phyloP scores from a whole-genome alignment of 2,113 vertebrate genomes.

The Cygnus buccinator region DNA sequence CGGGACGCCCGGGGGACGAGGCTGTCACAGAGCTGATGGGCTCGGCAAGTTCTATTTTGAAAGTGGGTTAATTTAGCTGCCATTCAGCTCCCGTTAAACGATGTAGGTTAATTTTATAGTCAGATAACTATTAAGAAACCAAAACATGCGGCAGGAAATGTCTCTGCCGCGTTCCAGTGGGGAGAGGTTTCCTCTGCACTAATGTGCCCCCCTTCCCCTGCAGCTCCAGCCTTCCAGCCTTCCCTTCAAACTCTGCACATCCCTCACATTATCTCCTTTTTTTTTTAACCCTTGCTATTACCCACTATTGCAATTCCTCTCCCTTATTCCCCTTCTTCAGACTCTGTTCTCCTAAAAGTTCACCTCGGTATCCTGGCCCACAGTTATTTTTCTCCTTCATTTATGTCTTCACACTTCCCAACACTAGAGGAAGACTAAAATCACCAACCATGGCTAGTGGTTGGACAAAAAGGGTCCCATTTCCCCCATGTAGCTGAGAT shows the following conservation, averaged over 20 bases:
- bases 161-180: neutral
- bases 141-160: conserved; percentile 61
- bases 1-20: conserved; percentile 23
- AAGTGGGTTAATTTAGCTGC: conserved; percentile 71
- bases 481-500: neutral
- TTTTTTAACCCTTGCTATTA: conserved; percentile 18
- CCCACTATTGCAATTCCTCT: neutral
- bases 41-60: conserved; percentile 60
- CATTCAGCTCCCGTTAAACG: conserved; percentile 42
- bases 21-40: conserved; percentile 23
- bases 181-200: conserved; percentile 13
- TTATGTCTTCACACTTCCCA: neutral
- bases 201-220: conserved; percentile 25
- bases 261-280: neutral
- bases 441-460: fast-evolving
- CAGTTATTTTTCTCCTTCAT: neutral
- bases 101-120: conserved; percentile 64
- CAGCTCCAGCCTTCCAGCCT: conserved; percentile 47
- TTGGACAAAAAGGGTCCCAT: neutral
- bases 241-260: conserved; percentile 29
- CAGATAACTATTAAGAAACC: conserved; percentile 60
- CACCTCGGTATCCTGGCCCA: neutral
- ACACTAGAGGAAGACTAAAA: neutral
- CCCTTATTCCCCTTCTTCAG: neutral
- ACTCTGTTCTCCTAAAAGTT: conserved; percentile 1